Percentiles rank a stretch among this genome's conserved stretches.
Conservation (phyloP, 23 tunicate species). For the Trididemnum clinides region DNA sequence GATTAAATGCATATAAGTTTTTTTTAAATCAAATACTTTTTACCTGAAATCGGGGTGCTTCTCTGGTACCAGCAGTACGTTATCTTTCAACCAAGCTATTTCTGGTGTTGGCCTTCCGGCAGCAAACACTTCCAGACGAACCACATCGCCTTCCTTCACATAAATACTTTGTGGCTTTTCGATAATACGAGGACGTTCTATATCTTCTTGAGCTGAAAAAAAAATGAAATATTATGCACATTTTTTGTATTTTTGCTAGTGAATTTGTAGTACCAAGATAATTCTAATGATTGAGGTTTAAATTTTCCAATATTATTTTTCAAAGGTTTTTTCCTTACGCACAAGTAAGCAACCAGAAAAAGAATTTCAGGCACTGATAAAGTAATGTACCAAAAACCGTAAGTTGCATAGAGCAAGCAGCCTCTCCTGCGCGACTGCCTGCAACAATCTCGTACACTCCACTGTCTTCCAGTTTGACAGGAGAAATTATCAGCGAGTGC, state of each 20-base stretch:
- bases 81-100: slow-evolving; percentile 96
- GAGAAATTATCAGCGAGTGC: slow-evolving; percentile 88
- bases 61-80: slow-evolving; percentile 80
- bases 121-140: slow-evolving; percentile 96
- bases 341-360: too few species aligned
- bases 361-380: too few species aligned
- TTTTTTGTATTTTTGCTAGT: too few species aligned
- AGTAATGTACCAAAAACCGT: slow-evolving; percentile 90
- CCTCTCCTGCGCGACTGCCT: slow-evolving; percentile 81
- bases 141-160: slow-evolving; percentile 90
- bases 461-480: slow-evolving; percentile 72
- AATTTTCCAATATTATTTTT: too few species aligned
- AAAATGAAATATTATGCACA: too few species aligned
- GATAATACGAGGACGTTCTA: slow-evolving; percentile 86
- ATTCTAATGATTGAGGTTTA: too few species aligned
- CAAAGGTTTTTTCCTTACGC: too few species aligned
- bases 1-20: too few species aligned
- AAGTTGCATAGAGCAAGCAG: slow-evolving; percentile 59
- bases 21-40: too few species aligned
- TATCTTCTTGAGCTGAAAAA: slow-evolving; percentile 85
- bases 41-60: slow-evolving; percentile 81
- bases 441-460: slow-evolving; percentile 96
- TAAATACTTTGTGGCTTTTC: slow-evolving; percentile 92
- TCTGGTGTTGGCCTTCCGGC: slow-evolving; percentile 97
- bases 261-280: too few species aligned